Base-by-base conservation (phyloP, 1,140 invertebrate genomes). In the Temnothorax curvispinosus region DNA sequence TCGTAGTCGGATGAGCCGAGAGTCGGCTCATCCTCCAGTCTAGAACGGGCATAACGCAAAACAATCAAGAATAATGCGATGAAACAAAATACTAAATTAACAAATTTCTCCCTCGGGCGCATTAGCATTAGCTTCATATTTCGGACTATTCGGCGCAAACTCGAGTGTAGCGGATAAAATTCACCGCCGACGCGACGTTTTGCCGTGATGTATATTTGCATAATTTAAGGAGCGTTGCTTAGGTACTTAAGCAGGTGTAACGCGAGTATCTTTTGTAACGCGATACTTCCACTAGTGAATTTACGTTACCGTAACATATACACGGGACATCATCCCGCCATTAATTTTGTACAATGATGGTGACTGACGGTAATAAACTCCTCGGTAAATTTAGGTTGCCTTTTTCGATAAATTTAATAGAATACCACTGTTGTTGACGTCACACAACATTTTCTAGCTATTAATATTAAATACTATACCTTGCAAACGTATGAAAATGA, bases 251-350 rank as follows among this genome's bases (percentile, higher is more conserved):
- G 54, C 80, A 75, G 54, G 60, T 84, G 80, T 84, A 75, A 84
- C 54, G 80, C 80, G 69, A 84, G 80, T 84, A 84, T 84, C 80
- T 84, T 75, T 84, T 60, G 80, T 84, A 84, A 84, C 80, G 80
- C 41, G 80, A 84, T 71, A 74, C 80, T 74, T 44, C 35, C 27
- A 82, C 67, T 60, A 47, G 80, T 44, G 80, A 84, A 75, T 84
- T 84, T 84, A 41, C 69, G 41, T 84, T 75, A 54, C 21, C 69
- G 54, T 74, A 47, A 60, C 54, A 35, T 84, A 41, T 56, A 81
- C 32, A 71, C 47, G 50, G 9, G 18, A 47, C 7, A 71, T 27
- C 62, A 32, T 67, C 47, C 15, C 52, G 52, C 69, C 32, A 75
- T 84, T 84, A 84, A 54, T 11, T 56, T 35, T 75, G 21, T 41